Percentiles rank a stretch among this genome's conserved stretches.
These are phyloP conservation scores for Petrocephalus schoutedeni DNA, from an alignment of 2,797 vertebrate genomes.

Conservation along the genomic window DNA sequence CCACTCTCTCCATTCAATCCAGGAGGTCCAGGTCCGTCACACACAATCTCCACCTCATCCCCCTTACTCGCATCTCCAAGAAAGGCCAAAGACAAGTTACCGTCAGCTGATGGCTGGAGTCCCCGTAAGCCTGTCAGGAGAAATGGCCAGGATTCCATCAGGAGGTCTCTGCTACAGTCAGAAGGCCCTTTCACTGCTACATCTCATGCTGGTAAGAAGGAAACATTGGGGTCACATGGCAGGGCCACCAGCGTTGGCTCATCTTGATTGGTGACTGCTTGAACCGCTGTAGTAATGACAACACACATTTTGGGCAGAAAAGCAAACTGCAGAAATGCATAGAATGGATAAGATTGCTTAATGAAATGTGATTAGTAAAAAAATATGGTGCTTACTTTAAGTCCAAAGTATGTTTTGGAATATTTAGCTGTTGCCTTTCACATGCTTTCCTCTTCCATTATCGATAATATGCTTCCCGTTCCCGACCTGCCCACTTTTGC, in stretches of 20 bases:
- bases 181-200: neutral
- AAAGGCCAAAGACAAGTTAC: slow-evolving; percentile 6
- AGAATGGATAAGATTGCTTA: neutral
- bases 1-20: slow-evolving; percentile 46
- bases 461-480: neutral
- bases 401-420: neutral
- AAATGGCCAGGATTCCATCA: neutral
- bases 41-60: neutral
- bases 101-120: neutral
- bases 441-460: neutral
- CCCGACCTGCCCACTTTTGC: neutral
- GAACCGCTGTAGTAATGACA: neutral
- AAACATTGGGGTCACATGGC: neutral
- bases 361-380: neutral
- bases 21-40: neutral
- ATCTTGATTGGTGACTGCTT: neutral
- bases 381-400: no score
- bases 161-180: slow-evolving; percentile 21
- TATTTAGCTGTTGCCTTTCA: neutral
- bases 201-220: slow-evolving; percentile 43
- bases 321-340: neutral
- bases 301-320: neutral
- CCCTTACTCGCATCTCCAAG: slow-evolving; percentile 12
- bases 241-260: neutral
- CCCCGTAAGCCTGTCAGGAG: neutral